Evolutionary conservation across 2,113 vertebrate genomes (phyloP).

Genomic region (Tamias sibiricus): DNA sequence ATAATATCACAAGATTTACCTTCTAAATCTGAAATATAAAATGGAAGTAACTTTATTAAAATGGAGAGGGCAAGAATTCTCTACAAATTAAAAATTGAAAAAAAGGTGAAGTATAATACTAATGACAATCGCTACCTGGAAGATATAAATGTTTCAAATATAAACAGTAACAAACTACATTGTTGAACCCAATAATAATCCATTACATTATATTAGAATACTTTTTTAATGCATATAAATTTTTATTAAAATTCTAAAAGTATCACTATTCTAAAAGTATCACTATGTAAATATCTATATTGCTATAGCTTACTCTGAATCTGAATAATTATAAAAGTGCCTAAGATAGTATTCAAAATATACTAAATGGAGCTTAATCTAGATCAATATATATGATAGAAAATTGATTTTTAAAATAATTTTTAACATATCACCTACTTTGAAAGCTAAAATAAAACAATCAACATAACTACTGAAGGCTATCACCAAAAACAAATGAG

Average conservation of each 20-base stretch:
- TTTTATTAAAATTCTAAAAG: slow-evolving; percentile 48
- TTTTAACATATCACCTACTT: not conserved
- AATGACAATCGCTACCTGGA: slow-evolving; percentile 11
- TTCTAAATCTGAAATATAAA: slow-evolving; percentile 5
- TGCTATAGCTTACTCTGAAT: slow-evolving; percentile 21
- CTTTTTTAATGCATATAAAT: not conserved
- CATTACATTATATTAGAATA: not conserved
- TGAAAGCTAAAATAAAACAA: slow-evolving; percentile 1
- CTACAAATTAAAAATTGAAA: slow-evolving; percentile 10
- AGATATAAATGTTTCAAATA: slow-evolving; percentile 49
- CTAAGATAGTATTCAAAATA: slow-evolving; percentile 46
- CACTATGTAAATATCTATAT: slow-evolving; percentile 8
- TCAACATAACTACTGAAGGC: not conserved
- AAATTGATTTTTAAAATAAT: slow-evolving; percentile 50
- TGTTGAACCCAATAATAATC: not conserved
- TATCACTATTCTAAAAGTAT: slow-evolving; percentile 4
- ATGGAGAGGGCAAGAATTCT: not conserved
- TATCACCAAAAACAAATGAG: not conserved
- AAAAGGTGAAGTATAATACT: slow-evolving; percentile 19
- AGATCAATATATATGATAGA: not conserved
- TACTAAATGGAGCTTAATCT: slow-evolving; percentile 16
- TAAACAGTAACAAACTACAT: not conserved
- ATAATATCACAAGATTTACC: not conserved
- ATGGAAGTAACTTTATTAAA: slow-evolving; percentile 28
- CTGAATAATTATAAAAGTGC: slow-evolving; percentile 11